These are phyloP conservation scores for Ommatoiulus sabulosus DNA, from an alignment of 2,888 invertebrate genomes.

Conservation along the genomic window DNA sequence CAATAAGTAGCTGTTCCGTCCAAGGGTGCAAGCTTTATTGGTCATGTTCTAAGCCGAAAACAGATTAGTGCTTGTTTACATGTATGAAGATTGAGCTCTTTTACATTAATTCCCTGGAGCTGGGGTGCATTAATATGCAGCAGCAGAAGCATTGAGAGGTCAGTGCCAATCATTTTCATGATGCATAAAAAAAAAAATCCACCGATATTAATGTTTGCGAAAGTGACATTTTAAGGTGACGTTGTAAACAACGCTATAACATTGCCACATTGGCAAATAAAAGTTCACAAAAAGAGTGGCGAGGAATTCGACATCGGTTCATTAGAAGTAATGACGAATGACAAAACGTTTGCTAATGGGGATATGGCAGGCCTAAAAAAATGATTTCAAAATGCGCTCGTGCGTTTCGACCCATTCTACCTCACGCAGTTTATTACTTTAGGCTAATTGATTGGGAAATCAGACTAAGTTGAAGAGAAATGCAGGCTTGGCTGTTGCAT, in stretches of 20 bases:
- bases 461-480: too few relatives aligned
- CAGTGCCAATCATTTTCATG: background rate
- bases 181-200: background rate
- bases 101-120: background rate
- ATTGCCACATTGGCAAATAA: background rate
- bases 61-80: conserved; percentile 11
- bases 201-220: background rate
- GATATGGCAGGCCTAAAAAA: background rate
- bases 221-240: background rate
- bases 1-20: background rate
- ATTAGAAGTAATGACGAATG: background rate
- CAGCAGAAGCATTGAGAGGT: background rate
- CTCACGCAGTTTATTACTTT: background rate
- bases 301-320: background rate
- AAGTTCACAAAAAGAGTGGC: background rate
- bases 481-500: background rate
- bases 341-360: background rate
- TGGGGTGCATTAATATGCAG: conserved; percentile 17
- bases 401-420: background rate
- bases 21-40: conserved; percentile 17
- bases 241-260: background rate
- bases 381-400: background rate
- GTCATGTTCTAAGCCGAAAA: background rate
- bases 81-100: background rate
- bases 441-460: background rate